Percentiles rank a stretch among this genome's conserved stretches.
phyloP scores from a whole-genome alignment of 2,888 invertebrate genomes.

The Philaethria dido region DNA sequence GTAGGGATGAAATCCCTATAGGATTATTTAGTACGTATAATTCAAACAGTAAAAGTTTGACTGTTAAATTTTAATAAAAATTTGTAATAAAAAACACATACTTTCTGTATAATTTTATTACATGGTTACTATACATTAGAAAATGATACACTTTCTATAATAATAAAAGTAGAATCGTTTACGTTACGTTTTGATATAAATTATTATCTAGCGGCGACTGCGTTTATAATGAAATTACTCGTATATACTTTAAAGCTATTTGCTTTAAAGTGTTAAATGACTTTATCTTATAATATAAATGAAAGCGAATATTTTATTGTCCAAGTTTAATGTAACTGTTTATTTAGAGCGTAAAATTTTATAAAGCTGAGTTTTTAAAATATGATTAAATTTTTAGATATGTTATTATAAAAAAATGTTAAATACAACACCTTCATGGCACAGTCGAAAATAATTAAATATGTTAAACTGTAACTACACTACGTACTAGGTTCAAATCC shows the following conservation, averaged over 20 bases:
- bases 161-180: constrained; percentile 21
- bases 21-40: too few species aligned
- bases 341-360: constrained; percentile 18
- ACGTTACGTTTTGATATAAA: constrained; percentile 30
- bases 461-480: too few species aligned
- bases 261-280: constrained; percentile 13
- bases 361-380: neutral
- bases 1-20: too few species aligned
- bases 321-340: constrained; percentile 12
- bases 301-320: constrained; percentile 22
- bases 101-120: neutral
- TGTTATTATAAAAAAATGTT: constrained; percentile 4
- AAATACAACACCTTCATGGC: neutral
- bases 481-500: too few species aligned
- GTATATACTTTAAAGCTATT: constrained; percentile 14
- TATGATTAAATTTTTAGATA: constrained; percentile 10
- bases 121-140: neutral
- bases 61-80: too few species aligned
- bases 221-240: constrained; percentile 24
- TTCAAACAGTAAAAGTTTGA: too few species aligned
- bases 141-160: constrained; percentile 11
- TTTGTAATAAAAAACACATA: neutral
- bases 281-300: constrained; percentile 16
- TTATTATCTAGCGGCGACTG: constrained; percentile 5
- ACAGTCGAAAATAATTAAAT: neutral